Evolutionary conservation across 2,888 invertebrate genomes (phyloP).

Genomic region (Desoria tigrina): DNA sequence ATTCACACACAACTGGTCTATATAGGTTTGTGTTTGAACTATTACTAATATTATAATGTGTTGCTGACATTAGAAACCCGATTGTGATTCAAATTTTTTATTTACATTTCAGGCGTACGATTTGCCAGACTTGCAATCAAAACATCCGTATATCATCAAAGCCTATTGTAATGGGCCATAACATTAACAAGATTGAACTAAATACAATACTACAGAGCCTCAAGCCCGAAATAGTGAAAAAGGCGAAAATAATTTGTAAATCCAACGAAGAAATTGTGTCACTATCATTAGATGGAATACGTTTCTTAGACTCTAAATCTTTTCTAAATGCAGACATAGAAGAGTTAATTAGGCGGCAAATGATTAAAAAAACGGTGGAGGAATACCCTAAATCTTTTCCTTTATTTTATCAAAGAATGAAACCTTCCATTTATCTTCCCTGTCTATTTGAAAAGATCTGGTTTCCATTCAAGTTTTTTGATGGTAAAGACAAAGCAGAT

Average conservation of each 20-base stretch:
- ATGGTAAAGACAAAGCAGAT: too few species aligned
- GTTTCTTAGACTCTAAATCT: neutral
- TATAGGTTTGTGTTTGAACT: too few species aligned
- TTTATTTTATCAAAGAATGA: too few species aligned
- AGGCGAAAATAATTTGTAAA: conserved; percentile 1
- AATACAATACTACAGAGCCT: neutral
- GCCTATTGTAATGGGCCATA: neutral
- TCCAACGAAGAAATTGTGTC: neutral
- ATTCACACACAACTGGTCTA: neutral
- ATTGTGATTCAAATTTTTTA: too few species aligned
- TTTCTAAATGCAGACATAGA: neutral
- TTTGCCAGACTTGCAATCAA: neutral
- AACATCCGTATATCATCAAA: neutral
- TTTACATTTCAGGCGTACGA: neutral
- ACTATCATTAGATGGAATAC: neutral
- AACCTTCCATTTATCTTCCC: too few species aligned
- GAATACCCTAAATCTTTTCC: neutral
- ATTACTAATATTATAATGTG: too few species aligned
- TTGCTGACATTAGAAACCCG: too few species aligned
- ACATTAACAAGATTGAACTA: neutral
- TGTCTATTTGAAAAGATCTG: too few species aligned
- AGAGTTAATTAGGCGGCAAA: neutral
- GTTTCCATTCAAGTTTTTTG: too few species aligned
- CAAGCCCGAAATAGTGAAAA: neutral
- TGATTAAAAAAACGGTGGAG: neutral